A percentile compares a stretch with the other conserved stretches of the same genome.
Evolutionary conservation across 2,113 vertebrate species (phyloP).

Genomic region (Hydropotes inermis): DNA sequence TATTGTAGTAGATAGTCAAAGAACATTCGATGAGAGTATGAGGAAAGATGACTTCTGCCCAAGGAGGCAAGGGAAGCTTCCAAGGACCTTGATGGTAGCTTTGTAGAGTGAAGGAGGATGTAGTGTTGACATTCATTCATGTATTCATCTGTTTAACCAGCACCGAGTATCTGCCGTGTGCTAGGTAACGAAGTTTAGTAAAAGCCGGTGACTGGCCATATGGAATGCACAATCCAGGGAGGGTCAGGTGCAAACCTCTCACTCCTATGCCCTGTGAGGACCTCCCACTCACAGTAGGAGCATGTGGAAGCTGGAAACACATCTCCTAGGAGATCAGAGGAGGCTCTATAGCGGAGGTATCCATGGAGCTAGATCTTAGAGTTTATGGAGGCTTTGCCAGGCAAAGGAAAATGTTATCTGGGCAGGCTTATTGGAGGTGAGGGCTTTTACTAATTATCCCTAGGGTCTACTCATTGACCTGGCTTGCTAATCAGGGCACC

Average conservation of each 20-base stretch:
- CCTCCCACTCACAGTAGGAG: background rate
- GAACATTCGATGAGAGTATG: accelerated
- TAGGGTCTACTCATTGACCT: background rate
- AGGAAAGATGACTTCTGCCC: background rate
- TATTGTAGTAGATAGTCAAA: background rate
- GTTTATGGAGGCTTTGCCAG: background rate
- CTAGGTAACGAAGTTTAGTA: background rate
- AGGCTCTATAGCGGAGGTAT: background rate
- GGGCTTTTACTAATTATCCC: background rate
- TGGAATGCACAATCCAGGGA: background rate
- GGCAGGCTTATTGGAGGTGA: background rate
- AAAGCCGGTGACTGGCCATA: background rate
- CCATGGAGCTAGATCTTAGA: background rate
- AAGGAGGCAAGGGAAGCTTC: background rate
- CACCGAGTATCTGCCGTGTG: background rate
- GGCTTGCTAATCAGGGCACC: background rate
- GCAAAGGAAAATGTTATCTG: background rate
- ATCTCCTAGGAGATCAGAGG: background rate
- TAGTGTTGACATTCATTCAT: background rate
- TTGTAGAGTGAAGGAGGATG: background rate
- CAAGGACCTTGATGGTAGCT: background rate
- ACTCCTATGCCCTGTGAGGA: background rate
- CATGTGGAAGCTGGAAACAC: background rate
- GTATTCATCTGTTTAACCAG: background rate
- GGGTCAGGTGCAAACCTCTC: no score